phyloP scores from a whole-genome alignment of 2,888 invertebrate genomes.

The Autographa gamma region DNA sequence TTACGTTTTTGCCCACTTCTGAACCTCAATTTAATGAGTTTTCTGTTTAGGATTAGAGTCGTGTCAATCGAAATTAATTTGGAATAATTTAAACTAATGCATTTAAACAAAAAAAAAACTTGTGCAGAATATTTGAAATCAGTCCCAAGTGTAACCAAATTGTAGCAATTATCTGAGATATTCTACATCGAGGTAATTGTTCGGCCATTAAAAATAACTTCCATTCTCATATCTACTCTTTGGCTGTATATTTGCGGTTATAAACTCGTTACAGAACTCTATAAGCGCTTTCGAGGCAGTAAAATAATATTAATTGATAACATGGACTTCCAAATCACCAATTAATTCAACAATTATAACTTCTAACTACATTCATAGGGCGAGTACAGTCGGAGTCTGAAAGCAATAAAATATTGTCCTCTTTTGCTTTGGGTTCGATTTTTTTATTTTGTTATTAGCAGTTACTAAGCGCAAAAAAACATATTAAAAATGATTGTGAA shows the following conservation, averaged over 20 bases:
- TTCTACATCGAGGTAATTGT: background rate
- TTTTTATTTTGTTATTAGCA: no score
- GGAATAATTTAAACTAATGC: no score
- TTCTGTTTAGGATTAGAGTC: no score
- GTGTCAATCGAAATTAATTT: no score
- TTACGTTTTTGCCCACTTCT: no score
- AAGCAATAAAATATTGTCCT: background rate
- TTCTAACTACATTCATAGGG: constrained; percentile 46
- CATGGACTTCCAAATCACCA: constrained; percentile 35
- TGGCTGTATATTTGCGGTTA: constrained; percentile 21
- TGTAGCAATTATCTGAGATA: background rate
- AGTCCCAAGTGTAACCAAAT: background rate
- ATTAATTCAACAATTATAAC: constrained; percentile 58
- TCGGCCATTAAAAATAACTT: background rate
- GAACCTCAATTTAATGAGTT: no score
- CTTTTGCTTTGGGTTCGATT: background rate
- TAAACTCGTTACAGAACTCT: constrained; percentile 7
- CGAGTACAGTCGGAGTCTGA: constrained; percentile 22
- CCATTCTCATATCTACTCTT: constrained; percentile 32
- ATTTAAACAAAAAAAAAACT: no score
- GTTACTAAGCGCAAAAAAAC: no score
- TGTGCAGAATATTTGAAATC: no score
- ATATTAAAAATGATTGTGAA: no score
- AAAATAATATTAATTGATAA: constrained; percentile 51
- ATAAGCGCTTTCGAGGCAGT: constrained; percentile 13